phyloP scores from a whole-genome alignment of 2,888 invertebrate genomes.

The Rhagonycha fulva region DNA sequence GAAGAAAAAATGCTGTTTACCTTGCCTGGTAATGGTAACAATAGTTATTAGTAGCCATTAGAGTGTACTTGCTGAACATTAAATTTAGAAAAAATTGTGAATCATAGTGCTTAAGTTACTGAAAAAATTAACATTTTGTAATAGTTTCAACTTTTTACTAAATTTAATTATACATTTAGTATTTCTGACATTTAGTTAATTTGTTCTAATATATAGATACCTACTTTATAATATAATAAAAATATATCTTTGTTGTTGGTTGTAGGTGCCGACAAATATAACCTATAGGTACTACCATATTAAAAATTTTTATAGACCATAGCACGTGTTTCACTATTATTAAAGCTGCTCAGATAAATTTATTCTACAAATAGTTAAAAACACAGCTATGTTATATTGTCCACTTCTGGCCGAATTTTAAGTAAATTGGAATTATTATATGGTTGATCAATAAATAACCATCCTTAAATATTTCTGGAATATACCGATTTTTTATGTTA shows the following conservation, averaged over 20 bases:
- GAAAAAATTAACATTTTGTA: neutral
- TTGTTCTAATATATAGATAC: neutral
- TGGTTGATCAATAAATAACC: no score
- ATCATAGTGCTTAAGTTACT: neutral
- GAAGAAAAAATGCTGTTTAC: neutral
- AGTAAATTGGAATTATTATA: no score
- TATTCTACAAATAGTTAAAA: no score
- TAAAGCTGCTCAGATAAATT: no score
- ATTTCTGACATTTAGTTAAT: no score
- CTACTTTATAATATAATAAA: no score
- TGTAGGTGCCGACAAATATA: no score
- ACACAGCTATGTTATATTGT: no score
- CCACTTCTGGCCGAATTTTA: no score
- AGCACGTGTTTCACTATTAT: no score
- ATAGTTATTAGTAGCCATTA: neutral
- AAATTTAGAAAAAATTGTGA: neutral
- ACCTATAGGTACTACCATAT: no score
- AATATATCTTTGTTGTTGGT: neutral
- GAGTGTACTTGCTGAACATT: neutral
- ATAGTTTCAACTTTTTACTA: neutral
- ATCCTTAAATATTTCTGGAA: neutral
- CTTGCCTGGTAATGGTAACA: neutral
- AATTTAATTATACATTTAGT: neutral
- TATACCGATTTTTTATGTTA: neutral
- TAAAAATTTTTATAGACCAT: no score